Evolutionary conservation across 2,888 invertebrate species (phyloP).

Genomic region (Epinotia brunnichana): DNA sequence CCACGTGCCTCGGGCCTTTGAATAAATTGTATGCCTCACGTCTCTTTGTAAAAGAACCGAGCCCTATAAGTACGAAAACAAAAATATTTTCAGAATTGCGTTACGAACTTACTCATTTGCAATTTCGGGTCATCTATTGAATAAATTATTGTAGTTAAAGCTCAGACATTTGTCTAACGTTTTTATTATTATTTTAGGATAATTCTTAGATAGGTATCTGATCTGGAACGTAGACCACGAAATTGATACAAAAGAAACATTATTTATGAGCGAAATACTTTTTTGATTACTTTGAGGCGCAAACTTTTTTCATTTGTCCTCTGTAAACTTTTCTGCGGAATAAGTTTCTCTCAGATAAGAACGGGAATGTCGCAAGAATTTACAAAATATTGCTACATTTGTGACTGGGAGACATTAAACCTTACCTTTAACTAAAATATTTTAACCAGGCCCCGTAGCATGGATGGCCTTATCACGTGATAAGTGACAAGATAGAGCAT

Average conservation of each 20-base stretch:
- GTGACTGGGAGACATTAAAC: slow-evolving; percentile 17
- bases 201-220: slow-evolving; percentile 3
- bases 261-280: slow-evolving; percentile 38
- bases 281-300: slow-evolving; percentile 39
- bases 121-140: slow-evolving; percentile 18
- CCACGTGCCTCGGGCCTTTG: slow-evolving; percentile 54
- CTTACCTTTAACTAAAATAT: background rate
- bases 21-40: slow-evolving; percentile 57
- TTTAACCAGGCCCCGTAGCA: too few relatives aligned
- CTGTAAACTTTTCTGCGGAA: slow-evolving; percentile 33
- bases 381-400: slow-evolving; percentile 14
- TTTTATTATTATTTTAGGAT: slow-evolving; percentile 5
- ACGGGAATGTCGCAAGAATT: slow-evolving; percentile 17
- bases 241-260: slow-evolving; percentile 31
- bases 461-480: too few relatives aligned
- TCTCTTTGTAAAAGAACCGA: slow-evolving; percentile 22
- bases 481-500: too few relatives aligned
- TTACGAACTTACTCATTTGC: slow-evolving; percentile 4
- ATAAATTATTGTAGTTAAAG: slow-evolving; percentile 25
- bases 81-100: slow-evolving; percentile 43
- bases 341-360: slow-evolving; percentile 33
- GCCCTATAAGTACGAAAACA: slow-evolving; percentile 14
- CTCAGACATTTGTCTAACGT: background rate
- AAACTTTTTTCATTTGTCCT: slow-evolving; percentile 43
- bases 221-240: slow-evolving; percentile 3